These are phyloP conservation scores for Xyliphius kryptos DNA, from an alignment of 2,113 vertebrate genomes.

Conservation along the genomic window DNA sequence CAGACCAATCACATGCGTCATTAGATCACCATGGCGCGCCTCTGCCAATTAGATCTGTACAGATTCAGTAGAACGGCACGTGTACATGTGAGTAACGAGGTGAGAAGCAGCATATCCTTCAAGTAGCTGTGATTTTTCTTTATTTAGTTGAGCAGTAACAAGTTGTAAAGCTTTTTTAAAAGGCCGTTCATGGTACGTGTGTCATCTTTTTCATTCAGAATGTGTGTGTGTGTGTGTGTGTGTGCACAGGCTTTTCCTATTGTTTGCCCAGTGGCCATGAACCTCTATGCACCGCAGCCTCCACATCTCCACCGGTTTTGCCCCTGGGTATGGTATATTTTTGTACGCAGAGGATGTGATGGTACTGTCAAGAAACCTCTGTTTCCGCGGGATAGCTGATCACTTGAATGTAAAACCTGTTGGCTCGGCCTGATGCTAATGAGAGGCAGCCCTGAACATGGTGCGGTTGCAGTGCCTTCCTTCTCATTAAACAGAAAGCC, in stretches of 20 bases:
- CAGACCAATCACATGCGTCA: too few relatives aligned
- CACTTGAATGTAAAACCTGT: constrained; percentile 29
- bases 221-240: too few relatives aligned
- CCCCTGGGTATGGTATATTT: constrained; percentile 5
- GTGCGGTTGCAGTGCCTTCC: neutral
- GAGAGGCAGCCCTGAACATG: constrained; percentile 6
- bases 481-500: neutral
- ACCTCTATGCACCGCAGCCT: neutral
- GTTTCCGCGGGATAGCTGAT: constrained; percentile 10
- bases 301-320: neutral
- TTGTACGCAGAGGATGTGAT: constrained; percentile 13
- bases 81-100: too few relatives aligned
- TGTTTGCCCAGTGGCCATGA: neutral
- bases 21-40: too few relatives aligned
- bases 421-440: constrained; percentile 20
- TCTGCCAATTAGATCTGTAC: too few relatives aligned
- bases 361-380: constrained; percentile 13
- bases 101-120: too few relatives aligned
- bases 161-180: too few relatives aligned
- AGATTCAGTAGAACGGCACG: too few relatives aligned
- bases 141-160: too few relatives aligned
- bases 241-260: neutral
- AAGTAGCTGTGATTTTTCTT: too few relatives aligned
- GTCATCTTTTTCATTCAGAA: too few relatives aligned
- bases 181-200: too few relatives aligned